Conservation (phyloP, 2,797 vertebrate genomes). For the Onychomys leucogaster region DNA sequence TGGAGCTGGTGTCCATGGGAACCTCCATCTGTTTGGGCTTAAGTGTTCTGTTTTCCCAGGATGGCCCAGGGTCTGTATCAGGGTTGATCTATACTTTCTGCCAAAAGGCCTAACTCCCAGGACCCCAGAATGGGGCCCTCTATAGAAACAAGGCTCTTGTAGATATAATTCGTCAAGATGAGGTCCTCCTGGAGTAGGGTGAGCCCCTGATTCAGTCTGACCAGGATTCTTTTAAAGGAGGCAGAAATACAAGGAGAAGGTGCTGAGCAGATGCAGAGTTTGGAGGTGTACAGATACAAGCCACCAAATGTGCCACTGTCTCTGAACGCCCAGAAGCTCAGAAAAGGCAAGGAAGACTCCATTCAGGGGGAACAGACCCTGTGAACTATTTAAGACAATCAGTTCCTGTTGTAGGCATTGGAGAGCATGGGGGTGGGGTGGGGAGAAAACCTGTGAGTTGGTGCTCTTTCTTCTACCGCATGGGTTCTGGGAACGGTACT, state of each 20-base stretch:
- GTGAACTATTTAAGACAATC: background rate
- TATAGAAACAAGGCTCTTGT: background rate
- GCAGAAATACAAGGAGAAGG: background rate
- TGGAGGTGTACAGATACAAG: fast-evolving
- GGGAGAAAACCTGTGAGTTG: background rate
- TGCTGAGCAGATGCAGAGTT: background rate
- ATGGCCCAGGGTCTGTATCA: background rate
- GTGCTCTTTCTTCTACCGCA: background rate
- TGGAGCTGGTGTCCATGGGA: background rate
- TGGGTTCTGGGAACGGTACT: background rate
- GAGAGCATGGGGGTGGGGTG: too few species aligned
- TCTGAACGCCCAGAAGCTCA: background rate
- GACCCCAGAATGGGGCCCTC: background rate
- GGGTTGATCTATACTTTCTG: background rate
- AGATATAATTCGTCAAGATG: background rate
- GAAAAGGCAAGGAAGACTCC: background rate
- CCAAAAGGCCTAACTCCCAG: background rate
- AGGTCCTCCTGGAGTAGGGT: background rate
- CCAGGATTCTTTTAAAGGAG: background rate
- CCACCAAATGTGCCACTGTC: fast-evolving
- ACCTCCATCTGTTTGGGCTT: background rate
- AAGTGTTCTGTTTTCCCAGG: background rate
- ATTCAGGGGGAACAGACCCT: background rate
- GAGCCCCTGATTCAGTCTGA: background rate
- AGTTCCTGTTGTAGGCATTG: background rate